Evolutionary conservation across 2,797 vertebrate species (phyloP).

Genomic region (Brotula barbata): DNA sequence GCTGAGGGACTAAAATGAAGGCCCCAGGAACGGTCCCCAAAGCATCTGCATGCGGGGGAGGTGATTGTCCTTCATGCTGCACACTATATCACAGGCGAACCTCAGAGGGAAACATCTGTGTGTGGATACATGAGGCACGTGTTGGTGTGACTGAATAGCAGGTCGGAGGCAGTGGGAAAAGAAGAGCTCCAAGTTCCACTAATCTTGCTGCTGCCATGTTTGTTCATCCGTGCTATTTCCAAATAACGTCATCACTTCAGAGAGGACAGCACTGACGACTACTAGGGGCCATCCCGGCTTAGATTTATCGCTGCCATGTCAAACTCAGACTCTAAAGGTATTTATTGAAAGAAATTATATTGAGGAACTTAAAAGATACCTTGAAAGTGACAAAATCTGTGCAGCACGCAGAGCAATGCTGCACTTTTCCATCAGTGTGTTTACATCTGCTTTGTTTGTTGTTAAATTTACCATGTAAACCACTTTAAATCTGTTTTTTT

Average conservation of each 20-base stretch:
- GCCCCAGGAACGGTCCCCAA: constrained; percentile 56
- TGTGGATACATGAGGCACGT: constrained; percentile 57
- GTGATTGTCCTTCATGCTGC: constrained; percentile 57
- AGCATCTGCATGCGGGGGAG: constrained; percentile 54
- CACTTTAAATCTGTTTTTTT: too few relatives aligned
- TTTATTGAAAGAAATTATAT: constrained; percentile 16
- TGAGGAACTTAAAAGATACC: constrained; percentile 22
- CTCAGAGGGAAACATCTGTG: constrained; percentile 75
- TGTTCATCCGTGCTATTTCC: constrained; percentile 66
- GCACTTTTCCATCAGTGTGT: too few relatives aligned
- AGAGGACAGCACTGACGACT: constrained; percentile 14
- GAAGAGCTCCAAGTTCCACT: constrained; percentile 45
- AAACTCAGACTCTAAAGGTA: constrained; percentile 14
- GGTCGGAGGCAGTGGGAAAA: constrained; percentile 54
- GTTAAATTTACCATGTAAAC: too few relatives aligned
- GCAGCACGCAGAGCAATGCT: too few relatives aligned
- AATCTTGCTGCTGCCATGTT: constrained; percentile 61
- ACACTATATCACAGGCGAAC: constrained; percentile 66
- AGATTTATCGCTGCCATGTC: constrained; percentile 26
- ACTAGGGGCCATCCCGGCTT: constrained; percentile 14
- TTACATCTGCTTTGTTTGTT: too few relatives aligned
- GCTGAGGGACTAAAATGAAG: constrained; percentile 58
- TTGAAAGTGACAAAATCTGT: background rate
- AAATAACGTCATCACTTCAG: constrained; percentile 54
- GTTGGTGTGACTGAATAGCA: constrained; percentile 54